Evolutionary conservation across 2,888 invertebrate species (phyloP), one percentile per base, ranked within the genome.

Genomic region (Suillia variegata): DNA sequence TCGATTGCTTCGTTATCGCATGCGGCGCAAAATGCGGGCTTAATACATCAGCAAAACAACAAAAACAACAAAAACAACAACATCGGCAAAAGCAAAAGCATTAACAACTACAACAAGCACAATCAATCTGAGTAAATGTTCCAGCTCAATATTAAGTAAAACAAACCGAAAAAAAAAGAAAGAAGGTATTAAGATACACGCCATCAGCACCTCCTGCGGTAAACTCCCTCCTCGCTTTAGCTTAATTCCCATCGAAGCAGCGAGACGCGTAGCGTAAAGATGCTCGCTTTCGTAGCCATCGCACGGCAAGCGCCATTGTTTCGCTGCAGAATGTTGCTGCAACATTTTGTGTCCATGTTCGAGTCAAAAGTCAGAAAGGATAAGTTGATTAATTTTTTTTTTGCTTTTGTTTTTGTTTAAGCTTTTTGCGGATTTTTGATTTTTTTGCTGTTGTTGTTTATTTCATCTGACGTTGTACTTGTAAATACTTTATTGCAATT

Each of bases 341-440:
- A 45, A 45, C 45, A 45, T 18, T 58, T 58, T 49, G 38, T 49
- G 53, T 48, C 34, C 58, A 58, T 53, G 52, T 58, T 21, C 50
- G 22, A 54, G 59, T 59, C 55, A 59, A 59, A 59, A 55, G 59
- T 59, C 55, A 55, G 49, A 54, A 59, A 59, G 59, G 59, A 59
- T 59, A 59, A 55, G 55, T 59, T 59, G 59, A 59, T 59, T 59
- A 55, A 56, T 56, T 56, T 56, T 38, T 38, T 45, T 45, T 54
- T 26, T 24, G 8, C 17, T 26, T 22, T 54, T 17, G n/a, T 6
- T 45, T 45, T n/a, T 10, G 3, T 38, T n/a, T n/a, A n/a, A 3
- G 6, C 31, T 12, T 12, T 31, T 12, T 38, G 38, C 38, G 4
- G 4, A 4, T n/a, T 4, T 8, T n/a, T 38, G 38, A 13, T n/a